A percentile compares a stretch with the other conserved stretches of the same genome.
phyloP scores from a whole-genome alignment of 2,888 invertebrate species.

The Coremacera marginata region DNA sequence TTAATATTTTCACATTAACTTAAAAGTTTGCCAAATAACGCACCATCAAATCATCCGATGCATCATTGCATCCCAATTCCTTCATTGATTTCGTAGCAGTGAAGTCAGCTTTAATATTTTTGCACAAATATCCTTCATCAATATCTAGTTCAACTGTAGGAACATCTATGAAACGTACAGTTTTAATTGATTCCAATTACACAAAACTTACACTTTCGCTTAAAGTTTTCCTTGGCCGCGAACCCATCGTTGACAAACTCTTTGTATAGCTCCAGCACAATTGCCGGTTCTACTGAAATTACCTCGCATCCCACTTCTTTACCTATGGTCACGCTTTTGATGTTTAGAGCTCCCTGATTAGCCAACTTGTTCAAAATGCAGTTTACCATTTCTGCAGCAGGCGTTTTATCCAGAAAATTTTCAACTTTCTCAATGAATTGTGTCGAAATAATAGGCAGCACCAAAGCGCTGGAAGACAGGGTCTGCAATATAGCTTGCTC shows the following conservation, averaged over 20 bases:
- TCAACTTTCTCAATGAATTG: constrained; percentile 74
- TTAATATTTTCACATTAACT: no score
- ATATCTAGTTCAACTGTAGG: constrained; percentile 49
- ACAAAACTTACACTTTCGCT: constrained; percentile 69
- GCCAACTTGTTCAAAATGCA: constrained; percentile 83
- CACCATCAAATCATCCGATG: constrained; percentile 79
- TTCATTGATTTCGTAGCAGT: constrained; percentile 50
- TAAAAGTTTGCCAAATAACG: constrained; percentile 1
- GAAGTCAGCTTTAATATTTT: constrained; percentile 55
- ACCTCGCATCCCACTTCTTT: constrained; percentile 67
- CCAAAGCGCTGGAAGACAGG: constrained; percentile 78
- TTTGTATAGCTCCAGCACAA: constrained; percentile 63
- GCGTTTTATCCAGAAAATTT: constrained; percentile 70
- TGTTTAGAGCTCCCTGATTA: constrained; percentile 71
- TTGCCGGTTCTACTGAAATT: constrained; percentile 63
- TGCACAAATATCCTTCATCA: constrained; percentile 54
- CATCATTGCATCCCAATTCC: constrained; percentile 63
- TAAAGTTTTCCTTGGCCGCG: constrained; percentile 66
- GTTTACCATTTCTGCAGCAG: constrained; percentile 75
- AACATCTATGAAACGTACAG: neutral
- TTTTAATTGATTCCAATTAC: neutral
- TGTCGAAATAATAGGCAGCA: constrained; percentile 79
- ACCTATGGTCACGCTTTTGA: constrained; percentile 67
- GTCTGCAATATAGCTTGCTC: constrained; percentile 77
- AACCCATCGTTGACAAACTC: constrained; percentile 66